Conservation (phyloP, 2,113 vertebrate genomes). For the Tapirus terrestris region DNA sequence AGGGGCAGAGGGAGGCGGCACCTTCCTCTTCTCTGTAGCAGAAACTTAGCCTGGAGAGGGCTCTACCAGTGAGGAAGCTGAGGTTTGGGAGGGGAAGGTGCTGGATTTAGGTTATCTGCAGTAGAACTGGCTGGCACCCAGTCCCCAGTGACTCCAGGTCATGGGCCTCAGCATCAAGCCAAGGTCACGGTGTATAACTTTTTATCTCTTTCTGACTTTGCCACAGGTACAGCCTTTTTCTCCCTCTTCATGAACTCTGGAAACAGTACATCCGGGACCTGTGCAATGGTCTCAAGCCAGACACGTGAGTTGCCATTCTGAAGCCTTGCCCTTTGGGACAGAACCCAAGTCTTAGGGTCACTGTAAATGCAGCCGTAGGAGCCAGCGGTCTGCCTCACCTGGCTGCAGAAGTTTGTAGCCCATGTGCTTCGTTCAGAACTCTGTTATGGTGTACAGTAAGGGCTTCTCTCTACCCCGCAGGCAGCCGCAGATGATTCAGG, state of each 20-base stretch:
- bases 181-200: neutral
- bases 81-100: neutral
- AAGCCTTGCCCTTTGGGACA: neutral
- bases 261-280: slow-evolving; percentile 93
- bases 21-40: neutral
- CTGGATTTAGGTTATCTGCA: neutral
- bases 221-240: slow-evolving; percentile 92
- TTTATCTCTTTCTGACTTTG: neutral
- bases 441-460: neutral
- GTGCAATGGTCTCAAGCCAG: slow-evolving; percentile 90
- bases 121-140: accelerated
- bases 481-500: slow-evolving; percentile 91
- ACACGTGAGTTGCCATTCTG: slow-evolving; percentile 84
- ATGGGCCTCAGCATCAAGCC: neutral
- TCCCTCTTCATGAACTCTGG: slow-evolving; percentile 96
- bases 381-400: neutral
- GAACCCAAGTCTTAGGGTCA: neutral
- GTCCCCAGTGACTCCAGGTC: too few relatives aligned
- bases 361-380: neutral
- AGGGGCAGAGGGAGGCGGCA: neutral
- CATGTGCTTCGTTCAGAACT: neutral
- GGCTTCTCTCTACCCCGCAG: slow-evolving; percentile 77
- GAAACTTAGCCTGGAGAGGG: neutral
- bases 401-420: neutral
- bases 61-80: neutral